Evolutionary conservation across 2,113 vertebrate genomes (phyloP), one percentile per base, ranked within the genome.

Genomic region (Lucifuga dentata): DNA sequence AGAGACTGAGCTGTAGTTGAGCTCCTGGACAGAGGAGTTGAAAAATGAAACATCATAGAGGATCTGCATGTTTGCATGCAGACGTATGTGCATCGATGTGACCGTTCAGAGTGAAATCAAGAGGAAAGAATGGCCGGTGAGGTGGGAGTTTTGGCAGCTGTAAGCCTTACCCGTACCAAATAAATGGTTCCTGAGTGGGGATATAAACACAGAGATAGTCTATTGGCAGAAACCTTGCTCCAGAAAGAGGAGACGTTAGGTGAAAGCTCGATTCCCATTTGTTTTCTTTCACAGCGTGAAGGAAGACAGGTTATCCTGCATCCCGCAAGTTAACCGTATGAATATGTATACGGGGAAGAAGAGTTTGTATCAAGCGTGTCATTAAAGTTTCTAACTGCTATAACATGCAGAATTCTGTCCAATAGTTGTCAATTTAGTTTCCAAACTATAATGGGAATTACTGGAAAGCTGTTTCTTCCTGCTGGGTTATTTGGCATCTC

Each of bases 281-380:
- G 83, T 85, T 89, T 85, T 80, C 79, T 79, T 59, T 84, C 13
- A 58, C 85, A 85, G 81, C 65, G 78, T 32, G 32, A 21, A 13
- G 33, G 20, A 36, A 41, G 48, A 33, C 55, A 77, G 59, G 59
- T 38, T 73, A 49, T 77, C 61, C n/a, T 51, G 44, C 61, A 48
- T 81, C 52, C 53, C 36, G 17, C 41, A 21, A 80, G 38, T 57
- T 45, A 44, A 64, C 52, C 33, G 13, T 21, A 72, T 59, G 39
- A 56, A 85, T 50, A 77, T 39, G 68, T 43, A 41, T 63, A 38
- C 36, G 66, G 70, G 57, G 33, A 24, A 20, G 19, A 64, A 68
- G 36, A 45, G 39, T 32, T 60, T 57, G 35, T 24, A 60, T 78
- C 67, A 17, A 72, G 70, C 53, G 76, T 61, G 46, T 57, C 44